Conservation (phyloP, 2,113 vertebrate genomes). For the Pelobates fuscus region DNA sequence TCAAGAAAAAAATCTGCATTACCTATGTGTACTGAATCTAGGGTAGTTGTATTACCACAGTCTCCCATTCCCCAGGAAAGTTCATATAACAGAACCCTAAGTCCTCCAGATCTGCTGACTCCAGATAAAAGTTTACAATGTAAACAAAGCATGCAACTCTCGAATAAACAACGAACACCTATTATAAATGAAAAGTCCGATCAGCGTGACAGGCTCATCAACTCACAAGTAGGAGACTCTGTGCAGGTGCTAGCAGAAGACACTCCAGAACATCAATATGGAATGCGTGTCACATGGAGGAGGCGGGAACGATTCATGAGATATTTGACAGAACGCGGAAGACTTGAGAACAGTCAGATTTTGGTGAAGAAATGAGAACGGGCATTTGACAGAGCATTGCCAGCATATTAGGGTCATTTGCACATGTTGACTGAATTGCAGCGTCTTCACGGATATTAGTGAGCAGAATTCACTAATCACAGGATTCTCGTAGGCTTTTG, state of each 20-base stretch:
- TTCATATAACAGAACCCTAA: conserved; percentile 10
- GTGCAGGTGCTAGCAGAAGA: conserved; percentile 74
- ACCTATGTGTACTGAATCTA: background rate
- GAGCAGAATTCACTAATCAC: too few relatives aligned
- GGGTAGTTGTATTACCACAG: too few relatives aligned
- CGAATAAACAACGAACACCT: background rate
- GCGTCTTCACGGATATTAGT: too few relatives aligned
- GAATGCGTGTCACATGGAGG: conserved; percentile 85
- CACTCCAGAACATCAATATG: conserved; percentile 85
- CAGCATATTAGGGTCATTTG: too few relatives aligned
- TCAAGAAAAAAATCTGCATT: background rate
- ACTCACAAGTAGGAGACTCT: conserved; percentile 12
- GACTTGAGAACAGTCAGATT: conserved; percentile 66
- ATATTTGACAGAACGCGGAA: conserved; percentile 68
- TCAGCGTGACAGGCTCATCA: background rate
- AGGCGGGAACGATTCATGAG: conserved; percentile 70
- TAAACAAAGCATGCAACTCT: background rate
- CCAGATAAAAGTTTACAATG: conserved; percentile 51
- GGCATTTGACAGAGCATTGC: background rate
- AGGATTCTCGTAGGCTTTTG: too few relatives aligned
- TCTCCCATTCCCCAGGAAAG: background rate
- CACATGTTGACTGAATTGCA: too few relatives aligned
- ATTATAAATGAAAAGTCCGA: background rate
- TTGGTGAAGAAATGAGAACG: conserved; percentile 59
- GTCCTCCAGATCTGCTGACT: conserved; percentile 61